Percentiles rank a stretch among this genome's conserved stretches.
These are phyloP conservation scores for Saccopteryx leptura DNA, from an alignment of 2,113 vertebrate genomes.

Conservation along the genomic window DNA sequence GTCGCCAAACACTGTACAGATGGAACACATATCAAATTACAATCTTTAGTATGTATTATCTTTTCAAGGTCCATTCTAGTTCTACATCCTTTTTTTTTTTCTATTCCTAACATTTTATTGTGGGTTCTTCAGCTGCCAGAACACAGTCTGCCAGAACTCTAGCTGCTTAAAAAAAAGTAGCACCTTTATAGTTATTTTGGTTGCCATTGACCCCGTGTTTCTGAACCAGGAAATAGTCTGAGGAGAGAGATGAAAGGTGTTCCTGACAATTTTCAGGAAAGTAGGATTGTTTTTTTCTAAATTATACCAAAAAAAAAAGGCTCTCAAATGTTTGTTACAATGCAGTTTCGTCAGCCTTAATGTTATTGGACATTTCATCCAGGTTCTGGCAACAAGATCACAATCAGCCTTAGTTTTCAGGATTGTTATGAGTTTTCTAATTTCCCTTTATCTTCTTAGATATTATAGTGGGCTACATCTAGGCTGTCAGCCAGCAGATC, in stretches of 20 bases:
- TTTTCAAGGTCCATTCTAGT: slow-evolving; percentile 62
- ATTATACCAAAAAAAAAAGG: slow-evolving; percentile 74
- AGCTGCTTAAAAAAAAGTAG: slow-evolving; percentile 18
- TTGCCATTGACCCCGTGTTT: slow-evolving; percentile 75
- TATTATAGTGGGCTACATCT: background rate
- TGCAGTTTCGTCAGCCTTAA: slow-evolving; percentile 61
- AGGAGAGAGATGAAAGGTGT: slow-evolving; percentile 76
- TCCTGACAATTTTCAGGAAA: slow-evolving; percentile 72
- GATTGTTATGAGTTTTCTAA: slow-evolving; percentile 3
- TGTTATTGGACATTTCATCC: slow-evolving; percentile 26
- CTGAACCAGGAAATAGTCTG: slow-evolving; percentile 71
- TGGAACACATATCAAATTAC: slow-evolving; percentile 48
- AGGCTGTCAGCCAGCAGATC: background rate
- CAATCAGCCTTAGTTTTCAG: slow-evolving; percentile 44
- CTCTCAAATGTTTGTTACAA: slow-evolving; percentile 56
- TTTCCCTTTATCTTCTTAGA: background rate
- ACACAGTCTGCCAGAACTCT: slow-evolving; percentile 54
- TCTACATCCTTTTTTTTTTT: slow-evolving; percentile 36
- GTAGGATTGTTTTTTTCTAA: slow-evolving; percentile 63
- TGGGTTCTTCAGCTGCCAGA: background rate
- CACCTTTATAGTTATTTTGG: slow-evolving; percentile 67
- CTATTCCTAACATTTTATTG: slow-evolving; percentile 57
- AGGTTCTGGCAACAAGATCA: slow-evolving; percentile 43
- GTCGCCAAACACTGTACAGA: background rate
- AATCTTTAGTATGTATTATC: slow-evolving; percentile 43